Base-by-base conservation (phyloP, 2,113 vertebrate species). In the Carollia perspicillata region DNA sequence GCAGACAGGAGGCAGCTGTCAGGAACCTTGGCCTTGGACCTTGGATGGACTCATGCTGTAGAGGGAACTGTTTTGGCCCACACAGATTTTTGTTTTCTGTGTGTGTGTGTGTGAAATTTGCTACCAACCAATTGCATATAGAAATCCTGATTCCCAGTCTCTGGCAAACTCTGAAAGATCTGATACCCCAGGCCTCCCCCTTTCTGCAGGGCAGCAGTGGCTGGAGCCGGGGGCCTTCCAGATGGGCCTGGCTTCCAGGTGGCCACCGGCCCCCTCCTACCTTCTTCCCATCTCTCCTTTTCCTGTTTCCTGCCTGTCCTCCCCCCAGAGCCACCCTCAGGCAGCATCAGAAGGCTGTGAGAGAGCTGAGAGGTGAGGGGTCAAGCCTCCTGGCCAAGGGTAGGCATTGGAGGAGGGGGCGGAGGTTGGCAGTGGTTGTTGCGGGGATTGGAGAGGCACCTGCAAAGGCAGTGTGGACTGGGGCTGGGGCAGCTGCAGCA, bases 1-100 rank as follows among this genome's bases (percentile, higher is more conserved):
- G 23, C 13, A n/a, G 63, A 33, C 2, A 0, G 10, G 51, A 84
- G 89, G 90, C 92, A 90, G 79, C 92, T 93, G 79, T 66, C 51
- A 42, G 94, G 65, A 94, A 28, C 79, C 13, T 7, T 0, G 7
- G 79, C 94, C 87, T 75, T 10, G 0, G 95, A 94, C 94, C 87
- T 75, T 10, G 0, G 95, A 94, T 44, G 0, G 47, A 80, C 93
- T 77, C 78, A 40, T 55, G 66, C 81, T 96, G 78, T 72, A 87
- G 44, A 91, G 94, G 55, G 58, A 77, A 66, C 74, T 69, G 42
- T 47, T n/a, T 86, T 47, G 79, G 86, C 89, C 72, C 96, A 96
- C 91, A 53, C 53, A 23, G 6, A n/a, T 69, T 93, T 79, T 81
- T 80, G 72, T 71, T 89, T 92, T 91, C 12, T 9, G 58, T 60